Base-by-base conservation (phyloP, 2,797 vertebrate genomes). In the Aldrovandia affinis region DNA sequence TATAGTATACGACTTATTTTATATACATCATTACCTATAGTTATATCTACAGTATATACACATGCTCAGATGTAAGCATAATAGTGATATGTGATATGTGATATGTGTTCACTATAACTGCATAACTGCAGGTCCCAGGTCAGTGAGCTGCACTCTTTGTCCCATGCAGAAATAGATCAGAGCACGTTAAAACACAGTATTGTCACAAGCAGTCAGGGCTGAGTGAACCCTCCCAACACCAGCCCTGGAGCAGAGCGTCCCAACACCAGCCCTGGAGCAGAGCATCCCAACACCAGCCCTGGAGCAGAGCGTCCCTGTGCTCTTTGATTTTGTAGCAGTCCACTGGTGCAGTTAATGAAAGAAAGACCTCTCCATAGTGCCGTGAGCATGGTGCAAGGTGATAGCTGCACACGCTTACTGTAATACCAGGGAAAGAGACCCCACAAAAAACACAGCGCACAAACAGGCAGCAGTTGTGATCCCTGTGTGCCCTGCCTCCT, bases 141-240 rank as follows among this genome's bases (percentile, higher is more conserved):
- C 12, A 12, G 50, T 12, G 50, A 52, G 50, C 50, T 52, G 50
- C 50, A 4, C 12, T 12, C 50, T 52, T 52, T 52, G 4, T 52
- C 50, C 12, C 50, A 4, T 86, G 93, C 93, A 95, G 94, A 92
- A 94, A 91, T 94, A 12, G 50, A 52, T 96, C 95, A 95, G 96
- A 95, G 94, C 96, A 96, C 93, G 95, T 96, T 95, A 97, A 97
- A 97, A 96, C 95, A 96, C 96, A 96, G 96, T 96, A 96, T 96
- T 98, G 98, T 99, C 97, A 98, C 95, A 96, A 96, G 95, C 95
- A 95, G 98, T 98, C 96, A 98, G 93, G 95, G 47, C 94, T 95
- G 94, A 95, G 90, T 94, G 92, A 96, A 96, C 92, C 91, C 95
- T 96, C 96, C 97, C 96, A 96, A 96, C 96, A 95, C 94, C 96